Evolutionary conservation across 2,113 vertebrate species (phyloP), one percentile per base, ranked within the genome.

Genomic region (Phalacrocorax brasilianus): DNA sequence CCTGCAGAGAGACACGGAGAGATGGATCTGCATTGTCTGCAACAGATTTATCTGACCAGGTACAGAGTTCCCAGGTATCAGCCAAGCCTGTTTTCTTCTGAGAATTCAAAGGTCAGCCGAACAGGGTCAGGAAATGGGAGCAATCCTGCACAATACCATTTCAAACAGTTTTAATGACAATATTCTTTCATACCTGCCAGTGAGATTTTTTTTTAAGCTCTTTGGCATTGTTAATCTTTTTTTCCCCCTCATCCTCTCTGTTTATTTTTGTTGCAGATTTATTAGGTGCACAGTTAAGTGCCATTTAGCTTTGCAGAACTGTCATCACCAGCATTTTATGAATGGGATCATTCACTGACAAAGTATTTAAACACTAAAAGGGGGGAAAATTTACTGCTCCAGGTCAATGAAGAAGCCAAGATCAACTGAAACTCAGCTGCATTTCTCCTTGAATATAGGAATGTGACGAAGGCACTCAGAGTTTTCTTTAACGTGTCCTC

Each of bases 201-300:
- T 24, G 14, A 9, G 42, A 44, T 44, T 32, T 10, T 35, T 21
- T 5, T 67, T 73, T 75, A n/a, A 49, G 26, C 15, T 78, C 47
- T 86, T 89, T 82, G 80, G 26, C 56, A 63, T 91, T 91, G 88
- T 95, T 96, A 93, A 81, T 81, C 56, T 81, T 8, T 85, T 77
- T 78, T 91, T 79, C 80, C 61, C 59, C 59, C 82, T 85, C 75
- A 38, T 95, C 80, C 72, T 52, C 85, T 89, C 81, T 97, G 94
- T 98, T 98, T 98, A 95, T 98, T 98, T 97, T 98, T 66, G 68
- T 97, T 97, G 84, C 87, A 78, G 96, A 96, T 97, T 97, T 97
- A 98, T 97, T 95, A 95, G 96, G 96, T 92, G 94, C 82, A 65
- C 94, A 85, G 96, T 91, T 97, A 98, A 98, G 97, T 95, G 95